Conservation (phyloP, 2,113 vertebrate genomes). For the Pipa parva region DNA sequence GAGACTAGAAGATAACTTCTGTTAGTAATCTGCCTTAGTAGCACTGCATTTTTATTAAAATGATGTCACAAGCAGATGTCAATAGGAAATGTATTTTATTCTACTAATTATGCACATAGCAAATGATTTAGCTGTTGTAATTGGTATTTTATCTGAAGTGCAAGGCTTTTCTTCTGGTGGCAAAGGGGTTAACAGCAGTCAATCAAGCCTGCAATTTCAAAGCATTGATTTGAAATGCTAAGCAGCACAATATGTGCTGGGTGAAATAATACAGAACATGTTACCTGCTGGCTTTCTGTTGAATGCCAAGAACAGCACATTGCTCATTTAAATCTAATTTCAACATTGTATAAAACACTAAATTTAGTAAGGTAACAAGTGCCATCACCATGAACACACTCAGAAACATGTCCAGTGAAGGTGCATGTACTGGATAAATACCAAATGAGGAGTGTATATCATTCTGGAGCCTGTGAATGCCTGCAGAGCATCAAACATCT, state of each 20-base stretch:
- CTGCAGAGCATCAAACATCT: neutral
- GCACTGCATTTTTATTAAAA: too few species aligned
- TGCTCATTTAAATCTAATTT: neutral
- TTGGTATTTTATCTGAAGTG: too few species aligned
- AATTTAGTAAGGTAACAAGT: neutral
- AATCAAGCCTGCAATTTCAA: neutral
- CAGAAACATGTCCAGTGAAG: neutral
- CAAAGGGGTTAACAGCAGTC: neutral
- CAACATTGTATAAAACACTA: neutral
- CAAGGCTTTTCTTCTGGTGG: too few species aligned
- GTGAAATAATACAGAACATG: neutral
- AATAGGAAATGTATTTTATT: too few species aligned
- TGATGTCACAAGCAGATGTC: too few species aligned
- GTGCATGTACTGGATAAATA: neutral
- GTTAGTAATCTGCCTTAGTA: too few species aligned
- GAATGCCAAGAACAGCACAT: constrained; percentile 1
- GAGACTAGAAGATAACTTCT: too few species aligned
- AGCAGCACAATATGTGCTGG: constrained; percentile 12
- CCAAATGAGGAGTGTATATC: neutral
- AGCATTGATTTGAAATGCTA: constrained; percentile 11
- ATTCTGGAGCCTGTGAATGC: neutral
- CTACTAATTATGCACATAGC: too few species aligned
- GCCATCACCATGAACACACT: neutral
- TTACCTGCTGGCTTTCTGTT: neutral
- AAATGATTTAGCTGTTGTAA: too few species aligned